Conservation (phyloP, 92 coral and sea anemone genomes). For the Epizoanthus ramosus region DNA sequence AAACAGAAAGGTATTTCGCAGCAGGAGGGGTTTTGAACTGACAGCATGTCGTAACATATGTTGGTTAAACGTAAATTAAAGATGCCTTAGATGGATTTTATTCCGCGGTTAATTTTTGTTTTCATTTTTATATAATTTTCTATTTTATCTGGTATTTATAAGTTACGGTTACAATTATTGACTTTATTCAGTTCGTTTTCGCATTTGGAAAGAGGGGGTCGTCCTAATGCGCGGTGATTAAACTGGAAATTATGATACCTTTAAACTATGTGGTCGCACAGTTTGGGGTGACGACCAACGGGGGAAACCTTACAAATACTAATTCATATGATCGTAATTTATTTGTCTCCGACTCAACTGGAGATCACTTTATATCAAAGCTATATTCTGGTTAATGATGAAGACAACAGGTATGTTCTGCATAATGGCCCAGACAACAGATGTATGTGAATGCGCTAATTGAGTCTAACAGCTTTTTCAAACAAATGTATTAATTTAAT, state of each 20-base stretch:
- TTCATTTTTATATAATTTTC: no score
- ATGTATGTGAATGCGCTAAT: neutral
- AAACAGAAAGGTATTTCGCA: neutral
- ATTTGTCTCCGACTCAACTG: neutral
- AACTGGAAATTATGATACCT: no score
- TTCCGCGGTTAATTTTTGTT: neutral
- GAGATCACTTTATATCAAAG: neutral
- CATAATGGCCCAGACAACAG: neutral
- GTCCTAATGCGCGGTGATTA: no score
- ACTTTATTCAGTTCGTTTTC: no score
- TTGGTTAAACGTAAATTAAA: neutral
- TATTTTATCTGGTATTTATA: no score
- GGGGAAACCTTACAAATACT: neutral
- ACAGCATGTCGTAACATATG: neutral
- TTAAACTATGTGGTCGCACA: neutral
- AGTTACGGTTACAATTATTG: no score
- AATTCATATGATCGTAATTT: neutral
- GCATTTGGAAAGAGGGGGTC: no score
- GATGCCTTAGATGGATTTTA: neutral
- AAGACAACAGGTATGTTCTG: neutral
- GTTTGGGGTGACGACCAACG: neutral
- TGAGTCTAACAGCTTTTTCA: constrained; percentile 4
- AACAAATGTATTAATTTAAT: neutral
- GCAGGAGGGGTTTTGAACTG: neutral
- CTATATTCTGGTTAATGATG: neutral